Evolutionary conservation across 1,140 invertebrate species (phyloP), one percentile per base, ranked within the genome.

Genomic region (Heterodera schachtii): DNA sequence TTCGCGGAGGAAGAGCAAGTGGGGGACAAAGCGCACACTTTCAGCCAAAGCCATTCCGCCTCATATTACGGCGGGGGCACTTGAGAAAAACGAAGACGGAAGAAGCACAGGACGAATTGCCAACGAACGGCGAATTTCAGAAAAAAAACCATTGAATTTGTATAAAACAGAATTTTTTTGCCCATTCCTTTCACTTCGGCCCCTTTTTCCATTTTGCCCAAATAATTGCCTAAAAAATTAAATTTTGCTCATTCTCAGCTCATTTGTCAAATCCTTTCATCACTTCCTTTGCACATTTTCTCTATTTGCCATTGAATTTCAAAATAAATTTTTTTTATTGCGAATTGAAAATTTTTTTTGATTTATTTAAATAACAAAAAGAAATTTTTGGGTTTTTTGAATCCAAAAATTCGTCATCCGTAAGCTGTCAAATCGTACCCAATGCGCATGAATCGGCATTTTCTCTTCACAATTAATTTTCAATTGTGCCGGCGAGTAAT

Each of bases 1-100:
- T 78, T 64, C 47, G 77, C 52, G 70, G 77, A 78, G 21, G 57
- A 78, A 31, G 77, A 78, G 70, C 77, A 78, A 52, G 8, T 44
- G 44, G 77, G 77, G 7, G 77, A 78, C 44, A 64, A 64, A 49
- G 19, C 52, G 66, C 44, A 78, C 70, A 70, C 77, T n/a, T 78
- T 78, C 70, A 78, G 64, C 19, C 77, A 78, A 69, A 78, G 64
- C 21, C 77, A 70, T 46, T 41, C 77, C 44, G 77, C 64, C 21
- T 52, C 52, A 46, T 78, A 16, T 69, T 69, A 78, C 70, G 76
- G 76, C 13, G 76, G 60, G 11, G 76, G 60, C 21, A 64, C 9
- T 47, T 66, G 69, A 41, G 77, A 21, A 71, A 71, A 16, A 16
- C 11, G 8, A 11, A 19, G 67, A 16, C 11, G 31, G 31, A n/a